phyloP scores from a whole-genome alignment of 2,888 invertebrate species.

The Teleogryllus oceanicus region DNA sequence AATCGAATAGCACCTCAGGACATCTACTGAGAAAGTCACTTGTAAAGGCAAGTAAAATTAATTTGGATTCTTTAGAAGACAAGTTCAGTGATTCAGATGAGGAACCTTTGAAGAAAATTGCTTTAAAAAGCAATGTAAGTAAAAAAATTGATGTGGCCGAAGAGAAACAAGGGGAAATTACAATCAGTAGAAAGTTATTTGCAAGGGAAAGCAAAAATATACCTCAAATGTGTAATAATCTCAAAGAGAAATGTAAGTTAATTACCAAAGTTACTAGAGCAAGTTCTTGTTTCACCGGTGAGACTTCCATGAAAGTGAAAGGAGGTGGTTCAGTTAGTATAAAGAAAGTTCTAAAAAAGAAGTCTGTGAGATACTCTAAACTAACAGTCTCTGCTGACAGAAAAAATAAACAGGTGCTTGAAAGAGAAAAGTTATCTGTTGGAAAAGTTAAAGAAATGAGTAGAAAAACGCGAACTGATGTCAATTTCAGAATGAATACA shows the following conservation, averaged over 20 bases:
- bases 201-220: slow-evolving; percentile 12
- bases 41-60: background rate
- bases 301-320: background rate
- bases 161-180: background rate
- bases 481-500: no score
- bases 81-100: slow-evolving; percentile 64
- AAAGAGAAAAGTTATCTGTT: background rate
- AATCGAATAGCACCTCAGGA: no score
- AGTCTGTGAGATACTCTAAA: no score
- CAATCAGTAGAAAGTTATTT: slow-evolving; percentile 19
- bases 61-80: slow-evolving; percentile 24
- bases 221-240: background rate
- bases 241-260: background rate
- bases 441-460: background rate
- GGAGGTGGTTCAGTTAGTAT: background rate
- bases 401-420: background rate
- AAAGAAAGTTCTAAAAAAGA: slow-evolving; percentile 18
- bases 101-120: slow-evolving; percentile 60
- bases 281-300: background rate
- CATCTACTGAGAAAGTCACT: no score
- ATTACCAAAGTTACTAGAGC: background rate
- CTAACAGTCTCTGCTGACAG: background rate
- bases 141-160: slow-evolving; percentile 20
- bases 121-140: slow-evolving; percentile 36
- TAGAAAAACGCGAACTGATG: no score